Conservation (phyloP, 2,888 invertebrate species). For the Yponomeuta malinellus region DNA sequence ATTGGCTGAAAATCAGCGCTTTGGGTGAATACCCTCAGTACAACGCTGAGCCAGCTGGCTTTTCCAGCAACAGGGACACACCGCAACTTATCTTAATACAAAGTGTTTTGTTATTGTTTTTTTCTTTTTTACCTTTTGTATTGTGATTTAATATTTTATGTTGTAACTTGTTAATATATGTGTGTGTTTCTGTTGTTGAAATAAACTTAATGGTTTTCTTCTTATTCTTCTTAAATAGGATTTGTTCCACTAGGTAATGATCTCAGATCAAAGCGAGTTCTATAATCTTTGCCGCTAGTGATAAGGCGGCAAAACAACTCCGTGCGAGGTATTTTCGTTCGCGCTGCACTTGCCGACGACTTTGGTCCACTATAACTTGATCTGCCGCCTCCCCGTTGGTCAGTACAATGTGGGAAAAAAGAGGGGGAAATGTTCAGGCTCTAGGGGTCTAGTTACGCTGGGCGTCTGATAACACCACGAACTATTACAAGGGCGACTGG, state of each 20-base stretch:
- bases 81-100: too few relatives aligned
- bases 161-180: too few relatives aligned
- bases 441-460: conserved; percentile 35
- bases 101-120: too few relatives aligned
- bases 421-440: background rate
- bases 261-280: background rate
- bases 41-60: too few relatives aligned
- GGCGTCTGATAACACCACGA: conserved; percentile 69
- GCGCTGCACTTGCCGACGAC: conserved; percentile 72
- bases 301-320: conserved; percentile 75
- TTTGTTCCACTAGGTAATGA: background rate
- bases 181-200: too few relatives aligned
- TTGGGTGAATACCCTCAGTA: too few relatives aligned
- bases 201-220: too few relatives aligned
- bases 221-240: too few relatives aligned
- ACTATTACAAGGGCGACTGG: conserved; percentile 76
- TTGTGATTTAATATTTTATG: too few relatives aligned
- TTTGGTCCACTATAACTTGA: conserved; percentile 48
- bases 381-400: conserved; percentile 40
- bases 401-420: conserved; percentile 4
- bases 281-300: conserved; percentile 57
- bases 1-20: too few relatives aligned
- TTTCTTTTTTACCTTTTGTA: too few relatives aligned
- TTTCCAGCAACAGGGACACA: too few relatives aligned
- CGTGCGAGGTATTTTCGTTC: conserved; percentile 73